Evolutionary conservation across 2,113 vertebrate genomes (phyloP), one percentile per base, ranked within the genome.

Genomic region (Oryzias curvinotus): DNA sequence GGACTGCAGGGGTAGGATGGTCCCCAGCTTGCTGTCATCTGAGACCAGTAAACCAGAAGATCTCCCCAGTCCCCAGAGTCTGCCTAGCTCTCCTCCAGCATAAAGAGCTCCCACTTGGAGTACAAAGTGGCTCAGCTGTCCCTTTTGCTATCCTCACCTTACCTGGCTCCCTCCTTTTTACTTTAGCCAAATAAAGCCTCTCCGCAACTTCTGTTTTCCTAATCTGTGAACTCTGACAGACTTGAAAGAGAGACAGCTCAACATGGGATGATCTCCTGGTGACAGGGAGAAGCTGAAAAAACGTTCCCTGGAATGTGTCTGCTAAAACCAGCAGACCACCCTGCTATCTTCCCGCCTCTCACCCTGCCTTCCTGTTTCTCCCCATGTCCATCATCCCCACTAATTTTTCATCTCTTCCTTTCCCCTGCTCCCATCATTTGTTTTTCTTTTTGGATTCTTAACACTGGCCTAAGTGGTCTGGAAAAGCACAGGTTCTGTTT

Each of bases 221-320:
- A 91, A 91, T 91, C 90, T 85, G 87, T 89, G 85, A 88, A 84
- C 87, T 87, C 83, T 88, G 88, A 87, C 80, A 86, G 83, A 82
- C 83, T 85, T 86, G 85, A 87, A 88, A 87, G 88, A 74, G 78
- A 86, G 81, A 75, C 71, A 79, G 66, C 82, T 87, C 85, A 84
- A 86, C 87, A 81, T 87, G 80, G 76, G 83, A 87, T 83, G 85
- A 90, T 89, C 86, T 87, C 87, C 85, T 65, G 65, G 83, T 89
- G 89, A 90, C 84, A 83, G 76, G 77, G 83, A 80, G 82, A 87
- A 89, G 85, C 88, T 89, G 86, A 88, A 87, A 90, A 88, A 90
- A 89, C 79, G 75, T 80, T 84, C 52, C 71, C 67, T 65, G 63
- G 85, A 86, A 84, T 84, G 77, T 68, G 55, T 81, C 66, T 26